Conservation (phyloP, 2,113 vertebrate genomes). For the Apus apus region DNA sequence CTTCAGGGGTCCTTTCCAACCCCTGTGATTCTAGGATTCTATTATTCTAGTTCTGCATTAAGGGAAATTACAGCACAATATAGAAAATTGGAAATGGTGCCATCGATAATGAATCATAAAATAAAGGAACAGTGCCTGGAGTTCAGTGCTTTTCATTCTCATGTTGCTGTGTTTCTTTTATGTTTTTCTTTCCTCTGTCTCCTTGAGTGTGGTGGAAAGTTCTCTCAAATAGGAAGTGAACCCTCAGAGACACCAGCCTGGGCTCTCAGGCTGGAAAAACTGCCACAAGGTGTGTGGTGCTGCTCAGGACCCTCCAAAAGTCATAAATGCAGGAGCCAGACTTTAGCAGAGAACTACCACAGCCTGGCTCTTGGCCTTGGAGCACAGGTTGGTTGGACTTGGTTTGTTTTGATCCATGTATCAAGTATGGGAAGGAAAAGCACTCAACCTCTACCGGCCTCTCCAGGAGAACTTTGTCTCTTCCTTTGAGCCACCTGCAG, state of each 20-base stretch:
- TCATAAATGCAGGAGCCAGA: not conserved
- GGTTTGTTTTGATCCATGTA: too few species aligned
- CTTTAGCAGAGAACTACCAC: not conserved
- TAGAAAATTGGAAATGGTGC: not conserved
- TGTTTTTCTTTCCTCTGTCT: not conserved
- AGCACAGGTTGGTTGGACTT: not conserved
- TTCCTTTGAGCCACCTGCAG: fast-evolving
- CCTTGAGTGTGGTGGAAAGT: not conserved
- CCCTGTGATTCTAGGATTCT: too few species aligned
- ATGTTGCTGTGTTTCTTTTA: not conserved
- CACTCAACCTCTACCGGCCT: not conserved
- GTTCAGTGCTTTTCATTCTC: not conserved
- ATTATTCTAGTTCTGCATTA: not conserved
- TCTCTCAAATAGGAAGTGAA: fast-evolving
- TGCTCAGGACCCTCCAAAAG: not conserved
- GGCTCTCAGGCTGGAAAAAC: not conserved
- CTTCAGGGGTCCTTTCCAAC: too few species aligned
- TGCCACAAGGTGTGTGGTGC: not conserved
- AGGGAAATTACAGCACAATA: constrained; percentile 9
- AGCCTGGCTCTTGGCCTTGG: not conserved
- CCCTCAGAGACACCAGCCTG: not conserved
- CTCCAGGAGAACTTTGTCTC: not conserved
- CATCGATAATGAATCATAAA: not conserved
- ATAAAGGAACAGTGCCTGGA: not conserved
- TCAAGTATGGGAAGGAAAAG: not conserved